Percentiles rank a stretch among this genome's conserved stretches.
These are phyloP conservation scores for Resseliella maxima DNA, from an alignment of 2,888 invertebrate species.

Conservation along the genomic window DNA sequence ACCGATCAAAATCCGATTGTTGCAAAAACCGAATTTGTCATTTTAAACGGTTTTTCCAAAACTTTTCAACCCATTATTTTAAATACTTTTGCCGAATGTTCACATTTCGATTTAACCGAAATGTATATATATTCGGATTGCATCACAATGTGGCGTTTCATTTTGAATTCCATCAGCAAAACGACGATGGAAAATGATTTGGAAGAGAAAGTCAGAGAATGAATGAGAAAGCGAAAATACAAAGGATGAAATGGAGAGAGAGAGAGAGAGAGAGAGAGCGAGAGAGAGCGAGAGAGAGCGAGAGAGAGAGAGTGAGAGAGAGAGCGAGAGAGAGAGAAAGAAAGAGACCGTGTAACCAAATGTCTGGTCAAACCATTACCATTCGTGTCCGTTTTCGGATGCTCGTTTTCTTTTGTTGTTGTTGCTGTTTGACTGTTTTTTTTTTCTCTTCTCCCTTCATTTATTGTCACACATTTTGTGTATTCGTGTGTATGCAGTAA, in stretches of 20 bases:
- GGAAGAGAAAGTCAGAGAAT: too few species aligned
- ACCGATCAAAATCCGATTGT: slow-evolving; percentile 26
- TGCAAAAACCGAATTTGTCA: slow-evolving; percentile 13
- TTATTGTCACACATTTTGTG: slow-evolving; percentile 31
- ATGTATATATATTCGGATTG: neutral
- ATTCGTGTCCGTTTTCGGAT: neutral
- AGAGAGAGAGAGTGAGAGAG: neutral
- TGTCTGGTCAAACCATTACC: slow-evolving; percentile 22
- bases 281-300: neutral
- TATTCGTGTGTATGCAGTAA: neutral
- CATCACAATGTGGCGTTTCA: neutral
- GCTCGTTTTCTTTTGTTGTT: neutral
- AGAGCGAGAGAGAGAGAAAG: neutral
- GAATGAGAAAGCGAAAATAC: neutral
- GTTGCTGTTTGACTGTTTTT: neutral
- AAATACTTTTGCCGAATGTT: slow-evolving; percentile 30
- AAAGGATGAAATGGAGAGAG: neutral
- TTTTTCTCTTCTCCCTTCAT: too few species aligned
- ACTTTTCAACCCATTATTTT: slow-evolving; percentile 34
- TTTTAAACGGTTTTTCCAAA: slow-evolving; percentile 34
- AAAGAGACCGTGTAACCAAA: neutral
- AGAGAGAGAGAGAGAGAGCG: neutral
- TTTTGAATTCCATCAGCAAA: neutral
- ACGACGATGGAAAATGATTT: too few species aligned
- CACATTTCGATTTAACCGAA: neutral